These are phyloP conservation scores for Atta cephalotes DNA, from an alignment of 1,140 invertebrate species.

Conservation along the genomic window DNA sequence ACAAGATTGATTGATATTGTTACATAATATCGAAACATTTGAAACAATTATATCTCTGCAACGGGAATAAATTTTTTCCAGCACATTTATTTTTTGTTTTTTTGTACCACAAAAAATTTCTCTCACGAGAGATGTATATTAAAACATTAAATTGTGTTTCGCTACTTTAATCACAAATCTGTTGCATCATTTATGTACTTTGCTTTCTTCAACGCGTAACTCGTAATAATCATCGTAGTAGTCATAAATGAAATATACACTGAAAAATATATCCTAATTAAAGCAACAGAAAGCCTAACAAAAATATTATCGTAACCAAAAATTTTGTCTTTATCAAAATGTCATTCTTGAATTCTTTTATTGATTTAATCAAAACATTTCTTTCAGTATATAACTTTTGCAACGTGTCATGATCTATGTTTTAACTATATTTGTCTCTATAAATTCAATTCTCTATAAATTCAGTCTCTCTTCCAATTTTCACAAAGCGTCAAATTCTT, in stretches of 20 bases:
- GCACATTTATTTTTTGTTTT: background rate
- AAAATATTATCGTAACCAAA: no score
- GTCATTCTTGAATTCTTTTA: no score
- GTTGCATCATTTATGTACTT: background rate
- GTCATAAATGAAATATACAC: no score
- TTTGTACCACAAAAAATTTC: background rate
- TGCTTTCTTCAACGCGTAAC: background rate
- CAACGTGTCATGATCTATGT: background rate
- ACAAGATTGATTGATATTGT: background rate
- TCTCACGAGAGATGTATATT: background rate
- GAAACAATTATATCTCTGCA: background rate
- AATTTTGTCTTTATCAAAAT: no score
- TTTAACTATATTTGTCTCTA: background rate
- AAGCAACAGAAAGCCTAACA: no score
- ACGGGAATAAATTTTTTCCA: background rate
- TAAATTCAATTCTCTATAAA: background rate
- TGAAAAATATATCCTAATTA: no score
- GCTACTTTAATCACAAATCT: background rate
- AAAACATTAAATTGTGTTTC: background rate
- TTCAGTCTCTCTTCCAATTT: background rate
- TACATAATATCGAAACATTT: background rate
- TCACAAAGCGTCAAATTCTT: background rate
- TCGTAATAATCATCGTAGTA: background rate
- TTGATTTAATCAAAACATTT: no score
- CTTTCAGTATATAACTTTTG: background rate